A percentile compares a stretch with the other conserved stretches of the same genome.
Conservation (phyloP, 2,797 vertebrate species). For the Chelidonichthys spinosus region DNA sequence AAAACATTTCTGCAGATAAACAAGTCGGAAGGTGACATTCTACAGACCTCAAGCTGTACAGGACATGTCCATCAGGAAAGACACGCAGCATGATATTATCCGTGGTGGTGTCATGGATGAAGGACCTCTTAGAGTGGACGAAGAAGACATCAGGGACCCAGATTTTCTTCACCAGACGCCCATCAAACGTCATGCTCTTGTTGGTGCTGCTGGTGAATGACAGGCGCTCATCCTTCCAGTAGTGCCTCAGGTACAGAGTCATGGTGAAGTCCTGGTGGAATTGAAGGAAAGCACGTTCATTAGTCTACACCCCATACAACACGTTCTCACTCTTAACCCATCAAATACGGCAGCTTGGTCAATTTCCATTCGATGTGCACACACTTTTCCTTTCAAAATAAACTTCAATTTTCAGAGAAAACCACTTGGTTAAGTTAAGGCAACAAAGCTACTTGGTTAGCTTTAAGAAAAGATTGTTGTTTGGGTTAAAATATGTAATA, state of each 20-base stretch:
- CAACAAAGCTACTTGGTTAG: no score
- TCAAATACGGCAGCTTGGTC: background rate
- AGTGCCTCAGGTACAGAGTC: slow-evolving; percentile 96
- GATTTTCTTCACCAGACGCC: slow-evolving; percentile 96
- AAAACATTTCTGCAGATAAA: background rate
- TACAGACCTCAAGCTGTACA: slow-evolving; percentile 95
- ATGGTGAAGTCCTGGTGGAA: slow-evolving; percentile 93
- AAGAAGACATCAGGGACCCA: slow-evolving; percentile 99
- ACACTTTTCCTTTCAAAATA: background rate
- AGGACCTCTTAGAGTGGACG: slow-evolving; percentile 97
- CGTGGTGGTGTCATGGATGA: slow-evolving; percentile 95
- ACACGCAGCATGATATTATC: slow-evolving; percentile 98
- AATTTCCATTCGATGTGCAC: no score
- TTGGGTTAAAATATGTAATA: no score
- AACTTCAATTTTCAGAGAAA: background rate
- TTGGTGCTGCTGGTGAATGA: slow-evolving; percentile 93
- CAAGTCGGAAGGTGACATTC: background rate
- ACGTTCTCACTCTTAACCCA: no score
- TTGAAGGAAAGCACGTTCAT: background rate
- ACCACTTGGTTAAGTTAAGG: background rate
- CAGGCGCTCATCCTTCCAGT: slow-evolving; percentile 96
- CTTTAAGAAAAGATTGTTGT: no score
- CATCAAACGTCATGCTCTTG: slow-evolving; percentile 97
- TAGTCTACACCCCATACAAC: background rate
- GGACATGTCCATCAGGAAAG: slow-evolving; percentile 94